Evolutionary conservation across 1,140 invertebrate species (phyloP), one percentile per base, ranked within the genome.

Genomic region (Watersipora subatra): DNA sequence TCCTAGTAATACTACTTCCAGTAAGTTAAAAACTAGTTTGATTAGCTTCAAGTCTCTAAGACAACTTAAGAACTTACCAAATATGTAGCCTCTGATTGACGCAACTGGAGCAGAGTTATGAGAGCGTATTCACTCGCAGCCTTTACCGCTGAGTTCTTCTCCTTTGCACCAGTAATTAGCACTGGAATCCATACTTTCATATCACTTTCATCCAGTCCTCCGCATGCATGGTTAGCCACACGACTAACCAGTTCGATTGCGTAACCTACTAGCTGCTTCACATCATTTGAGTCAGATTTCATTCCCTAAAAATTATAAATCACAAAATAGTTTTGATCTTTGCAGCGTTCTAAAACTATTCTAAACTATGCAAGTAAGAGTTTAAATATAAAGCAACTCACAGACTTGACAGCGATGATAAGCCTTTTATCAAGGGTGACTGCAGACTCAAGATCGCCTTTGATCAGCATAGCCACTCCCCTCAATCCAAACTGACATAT

Each of bases 81-180:
- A 73, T 88, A 85, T 69, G 86, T 85, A 65, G 84, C 80, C 69
- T 93, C 88, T 58, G 88, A 87, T 68, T 88, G 82, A 70, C 88
- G 85, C 67, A 97, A 81, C 69, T 87, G 85, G 34, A 97, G 82
- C 66, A 97, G 84, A 59, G 88, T 85, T 56, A 95, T 87, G 25
- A 97, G 82, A 15, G 93, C 92, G 68, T 89, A 86, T 84, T 97
- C 94, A 66, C 92, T 91, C 80, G 92, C 91, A 1, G 90, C 89
- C 77, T 91, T 90, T 1, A 98, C 93, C 72, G 91, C 89, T 24
- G 90, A 87, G 81, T 97, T 97, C 80, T 96, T 97, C 81, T 97
- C 94, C 81, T 97, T 97, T 24, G 93, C 95, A 64, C 93, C 93
- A 82, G 96, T 97, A 1, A 97, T 92, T 65, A 97, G 81, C 81